Evolutionary conservation across 2,113 vertebrate genomes (phyloP), one percentile per base, ranked within the genome.

Genomic region (Psammodynastes pulverulentus): DNA sequence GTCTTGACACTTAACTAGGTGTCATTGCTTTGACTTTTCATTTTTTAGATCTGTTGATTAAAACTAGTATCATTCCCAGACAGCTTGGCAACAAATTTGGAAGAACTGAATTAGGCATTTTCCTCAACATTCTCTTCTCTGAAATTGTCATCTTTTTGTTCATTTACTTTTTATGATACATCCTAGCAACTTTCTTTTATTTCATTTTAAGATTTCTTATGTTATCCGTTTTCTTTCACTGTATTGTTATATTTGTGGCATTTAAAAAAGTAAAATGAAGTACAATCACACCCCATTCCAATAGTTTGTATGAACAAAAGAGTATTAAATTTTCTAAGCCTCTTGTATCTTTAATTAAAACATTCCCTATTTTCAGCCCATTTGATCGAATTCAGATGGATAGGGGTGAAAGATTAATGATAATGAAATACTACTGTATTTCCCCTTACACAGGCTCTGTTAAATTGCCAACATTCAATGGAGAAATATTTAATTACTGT

Each of bases 271-370:
- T 39, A 79, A 79, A 79, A 39, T 17, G 62, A 62, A 67, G 21
- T 67, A 9, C 45, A 21, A 46, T 34, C 26, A 8, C 23, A 89
- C 45, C 34, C 9, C 43, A n/a, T 49, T 45, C 43, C 45, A 67
- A 9, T 46, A n/a, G 56, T 48, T 17, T 21, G 15, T 29, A 67
- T 89, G 19, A 17, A 19, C 88, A 89, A 62, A 89, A 26, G 39
- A 8, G 34, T 79, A 79, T 39, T 72, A 43, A 21, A 21, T 46
- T 56, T 58, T 56, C 24, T 56, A 58, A 26, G 39, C 43, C 43
- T 89, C 39, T 58, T 89, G 88, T n/a, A 45, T 43, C 54, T 62
- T 89, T 49, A 89, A 67, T 67, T 89, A 89, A 88, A 62, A n/a
- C 43, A 89, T 45, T 49, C 62, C 45, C 45, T 89, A 46, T 48